phyloP scores from a whole-genome alignment of 2,888 invertebrate species.

The Biston betularia region DNA sequence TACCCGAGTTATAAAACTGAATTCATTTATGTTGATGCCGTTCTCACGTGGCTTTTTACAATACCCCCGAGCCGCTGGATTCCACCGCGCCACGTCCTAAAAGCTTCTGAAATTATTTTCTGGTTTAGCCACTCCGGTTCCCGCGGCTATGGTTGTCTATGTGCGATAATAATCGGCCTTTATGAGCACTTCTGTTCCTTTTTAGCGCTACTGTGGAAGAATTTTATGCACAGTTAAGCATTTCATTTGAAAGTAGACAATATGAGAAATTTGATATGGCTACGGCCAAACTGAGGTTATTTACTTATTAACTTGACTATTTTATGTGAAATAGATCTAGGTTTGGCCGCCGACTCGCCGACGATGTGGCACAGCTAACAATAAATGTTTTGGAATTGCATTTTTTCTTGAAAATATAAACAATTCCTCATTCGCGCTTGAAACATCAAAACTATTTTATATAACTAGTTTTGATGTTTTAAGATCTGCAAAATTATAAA shows the following conservation, averaged over 20 bases:
- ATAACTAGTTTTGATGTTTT: too few relatives aligned
- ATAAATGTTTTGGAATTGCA: too few relatives aligned
- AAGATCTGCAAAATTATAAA: not conserved
- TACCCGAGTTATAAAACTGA: conserved; percentile 26
- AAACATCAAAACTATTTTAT: too few relatives aligned
- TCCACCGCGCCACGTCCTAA: conserved; percentile 25
- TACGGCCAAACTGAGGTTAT: not conserved
- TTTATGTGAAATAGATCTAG: too few relatives aligned
- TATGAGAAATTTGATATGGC: not conserved
- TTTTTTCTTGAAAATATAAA: too few relatives aligned
- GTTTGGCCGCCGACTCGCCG: too few relatives aligned
- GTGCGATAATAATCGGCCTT: conserved; percentile 52
- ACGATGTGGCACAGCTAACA: too few relatives aligned
- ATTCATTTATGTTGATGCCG: conserved; percentile 29
- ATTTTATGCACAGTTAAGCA: conserved; percentile 37
- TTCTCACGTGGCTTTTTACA: conserved; percentile 20
- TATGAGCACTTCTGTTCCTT: conserved; percentile 40
- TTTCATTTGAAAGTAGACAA: conserved; percentile 5
- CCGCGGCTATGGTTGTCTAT: conserved; percentile 44
- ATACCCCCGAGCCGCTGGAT: conserved; percentile 18
- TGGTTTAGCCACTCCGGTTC: conserved; percentile 33
- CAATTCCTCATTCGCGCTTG: too few relatives aligned
- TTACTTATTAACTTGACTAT: not conserved
- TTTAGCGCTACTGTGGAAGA: conserved; percentile 28
- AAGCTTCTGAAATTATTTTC: conserved; percentile 27